These are phyloP conservation scores for Drosophila nr. perissopoda DNA, from an alignment of 2,888 invertebrate species.

Conservation along the genomic window DNA sequence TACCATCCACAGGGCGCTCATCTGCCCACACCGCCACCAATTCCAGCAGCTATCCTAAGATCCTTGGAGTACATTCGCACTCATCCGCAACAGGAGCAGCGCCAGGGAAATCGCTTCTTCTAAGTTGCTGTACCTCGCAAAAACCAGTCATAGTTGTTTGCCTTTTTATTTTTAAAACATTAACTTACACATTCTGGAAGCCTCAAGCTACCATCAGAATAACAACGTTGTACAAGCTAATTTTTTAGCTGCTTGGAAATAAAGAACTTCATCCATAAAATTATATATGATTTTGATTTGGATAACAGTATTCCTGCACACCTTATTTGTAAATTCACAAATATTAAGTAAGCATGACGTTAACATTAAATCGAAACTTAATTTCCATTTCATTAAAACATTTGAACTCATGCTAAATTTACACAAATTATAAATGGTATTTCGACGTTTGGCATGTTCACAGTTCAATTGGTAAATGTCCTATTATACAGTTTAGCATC, in stretches of 20 bases:
- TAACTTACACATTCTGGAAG: constrained; percentile 27
- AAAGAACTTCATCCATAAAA: constrained; percentile 24
- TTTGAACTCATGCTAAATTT: background rate
- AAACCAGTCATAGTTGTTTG: background rate
- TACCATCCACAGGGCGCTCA: constrained; percentile 85
- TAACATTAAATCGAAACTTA: background rate
- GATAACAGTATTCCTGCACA: background rate
- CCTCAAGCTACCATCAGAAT: constrained; percentile 4
- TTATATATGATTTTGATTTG: background rate
- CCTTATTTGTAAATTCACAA: background rate
- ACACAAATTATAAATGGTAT: background rate
- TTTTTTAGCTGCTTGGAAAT: constrained; percentile 47
- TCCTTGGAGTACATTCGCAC: constrained; percentile 83
- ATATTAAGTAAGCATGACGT: background rate
- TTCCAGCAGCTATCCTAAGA: constrained; percentile 80
- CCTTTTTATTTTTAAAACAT: constrained; percentile 16
- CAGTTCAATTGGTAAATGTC: background rate
- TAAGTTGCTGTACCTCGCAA: constrained; percentile 9
- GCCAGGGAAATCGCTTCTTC: constrained; percentile 54
- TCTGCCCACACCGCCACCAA: constrained; percentile 84
- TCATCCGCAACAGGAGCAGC: constrained; percentile 81
- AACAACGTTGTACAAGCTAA: constrained; percentile 26
- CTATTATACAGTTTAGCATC: background rate
- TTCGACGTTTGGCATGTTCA: background rate
- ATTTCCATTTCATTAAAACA: background rate